Base-by-base conservation (phyloP, 1,140 invertebrate genomes). In the Drosophila erecta region DNA sequence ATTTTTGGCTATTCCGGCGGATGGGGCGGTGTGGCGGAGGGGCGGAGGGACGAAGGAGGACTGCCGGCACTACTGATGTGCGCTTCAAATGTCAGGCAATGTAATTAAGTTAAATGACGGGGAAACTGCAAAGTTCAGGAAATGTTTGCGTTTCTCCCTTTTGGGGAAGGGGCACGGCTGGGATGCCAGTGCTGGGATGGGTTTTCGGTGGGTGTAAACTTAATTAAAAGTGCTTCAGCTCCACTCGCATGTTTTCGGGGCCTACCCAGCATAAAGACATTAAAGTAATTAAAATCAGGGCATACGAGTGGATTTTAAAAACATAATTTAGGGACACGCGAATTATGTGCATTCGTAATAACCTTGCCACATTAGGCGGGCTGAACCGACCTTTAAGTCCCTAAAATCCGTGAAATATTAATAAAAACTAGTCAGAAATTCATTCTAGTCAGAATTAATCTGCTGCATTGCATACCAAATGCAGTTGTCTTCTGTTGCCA, bases 91-190 rank as follows among this genome's bases (percentile, higher is more conserved):
- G 69, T 72, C 75, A 66, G 81, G 78, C 83, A 76, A 76, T 81
- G 81, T 86, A 86, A 86, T 86, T 87, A 86, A 86, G 81, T 86
- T 86, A 87, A 86, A 86, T 86, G 81, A 87, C 65, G 78, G 74
- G 83, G 70, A 86, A 86, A 87, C 83, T 86, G 83, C 78, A 87
- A 86, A 86, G 83, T 86, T 86, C 75, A 59, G 79, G 50, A 66
- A 72, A 67, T 87, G 78, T 86, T 61, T 85, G 62, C 55, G 55
- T 75, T 74, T 64, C 62, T 1, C 51, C 55, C 46, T 20, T 17
- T 30, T 1, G 14, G 37, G 55, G 35, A 11, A 24, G 10, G 53
- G 54, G 47, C 40, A 17, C 40, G 44, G 59, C n/a, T 65, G 40
- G 61, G 40, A 76, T 61, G 57, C 43, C 65, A 61, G 30, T 8